These are phyloP conservation scores for Knipowitschia caucasica DNA, from an alignment of 2,797 vertebrate genomes.

Conservation along the genomic window DNA sequence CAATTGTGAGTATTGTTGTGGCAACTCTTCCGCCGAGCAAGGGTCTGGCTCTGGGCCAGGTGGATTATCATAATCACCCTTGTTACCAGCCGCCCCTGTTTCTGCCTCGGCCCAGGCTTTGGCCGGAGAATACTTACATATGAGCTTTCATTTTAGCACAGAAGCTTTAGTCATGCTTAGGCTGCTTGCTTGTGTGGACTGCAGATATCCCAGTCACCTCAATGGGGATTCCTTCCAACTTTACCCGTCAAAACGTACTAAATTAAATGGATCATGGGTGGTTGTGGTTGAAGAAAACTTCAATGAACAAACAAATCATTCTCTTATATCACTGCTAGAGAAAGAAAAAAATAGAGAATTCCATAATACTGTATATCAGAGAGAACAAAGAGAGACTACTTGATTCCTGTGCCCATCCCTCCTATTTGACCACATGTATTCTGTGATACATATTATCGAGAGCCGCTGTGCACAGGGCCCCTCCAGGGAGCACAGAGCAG, in stretches of 20 bases:
- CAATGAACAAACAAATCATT: background rate
- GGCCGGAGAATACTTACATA: conserved; percentile 15
- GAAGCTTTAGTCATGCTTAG: conserved; percentile 23
- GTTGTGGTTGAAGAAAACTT: background rate
- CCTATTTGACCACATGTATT: conserved; percentile 32
- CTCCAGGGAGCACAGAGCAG: conserved; percentile 47
- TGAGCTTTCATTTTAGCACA: conserved; percentile 9
- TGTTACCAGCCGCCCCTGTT: conserved; percentile 37
- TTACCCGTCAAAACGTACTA: background rate
- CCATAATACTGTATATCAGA: background rate
- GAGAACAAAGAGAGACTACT: background rate
- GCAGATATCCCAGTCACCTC: background rate
- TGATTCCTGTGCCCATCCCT: conserved; percentile 31
- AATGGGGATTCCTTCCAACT: conserved; percentile 23
- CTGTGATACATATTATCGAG: conserved; percentile 2
- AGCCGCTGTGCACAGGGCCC: conserved; percentile 3
- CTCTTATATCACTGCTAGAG: too few relatives aligned
- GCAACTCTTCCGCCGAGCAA: conserved; percentile 58
- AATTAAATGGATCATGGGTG: background rate
- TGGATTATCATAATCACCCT: conserved; percentile 55
- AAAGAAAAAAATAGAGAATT: too few relatives aligned
- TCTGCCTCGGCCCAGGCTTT: conserved; percentile 26
- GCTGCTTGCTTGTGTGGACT: conserved; percentile 5
- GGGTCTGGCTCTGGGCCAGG: conserved; percentile 39
- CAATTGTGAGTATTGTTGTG: conserved; percentile 57